Conservation (phyloP, 2,888 invertebrate species). For the Euproctis similis region DNA sequence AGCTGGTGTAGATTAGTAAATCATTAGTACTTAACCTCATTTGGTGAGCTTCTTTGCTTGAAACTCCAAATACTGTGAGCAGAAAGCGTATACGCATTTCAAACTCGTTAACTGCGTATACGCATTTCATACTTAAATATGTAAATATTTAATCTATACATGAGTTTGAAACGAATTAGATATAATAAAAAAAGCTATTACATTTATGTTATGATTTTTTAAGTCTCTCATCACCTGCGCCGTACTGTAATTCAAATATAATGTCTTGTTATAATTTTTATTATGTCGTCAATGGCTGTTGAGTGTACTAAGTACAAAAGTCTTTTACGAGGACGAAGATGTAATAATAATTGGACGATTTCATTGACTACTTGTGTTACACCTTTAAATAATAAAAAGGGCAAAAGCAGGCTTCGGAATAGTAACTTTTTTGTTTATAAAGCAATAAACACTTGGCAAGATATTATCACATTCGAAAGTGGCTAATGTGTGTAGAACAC, state of each 20-base stretch:
- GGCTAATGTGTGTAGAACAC: conserved; percentile 44
- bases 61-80: too few species aligned
- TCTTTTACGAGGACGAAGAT: conserved; percentile 73
- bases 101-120: too few species aligned
- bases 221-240: conserved; percentile 37
- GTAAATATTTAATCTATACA: too few species aligned
- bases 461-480: conserved; percentile 61
- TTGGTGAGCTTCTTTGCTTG: too few species aligned
- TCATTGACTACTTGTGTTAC: conserved; percentile 44
- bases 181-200: too few species aligned
- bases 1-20: too few species aligned
- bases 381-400: conserved; percentile 27
- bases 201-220: too few species aligned
- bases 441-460: conserved; percentile 71
- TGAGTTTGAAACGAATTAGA: too few species aligned
- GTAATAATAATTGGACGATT: conserved; percentile 70
- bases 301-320: conserved; percentile 67
- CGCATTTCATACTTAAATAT: too few species aligned
- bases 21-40: too few species aligned
- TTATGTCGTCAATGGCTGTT: conserved; percentile 43
- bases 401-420: conserved; percentile 43
- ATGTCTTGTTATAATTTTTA: conserved; percentile 26
- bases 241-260: conserved; percentile 24
- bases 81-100: too few species aligned
- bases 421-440: conserved; percentile 35